Percentiles rank a stretch among this genome's conserved stretches.
Conservation (phyloP, 2,888 invertebrate genomes). For the Pardosa pseudoannulata region DNA sequence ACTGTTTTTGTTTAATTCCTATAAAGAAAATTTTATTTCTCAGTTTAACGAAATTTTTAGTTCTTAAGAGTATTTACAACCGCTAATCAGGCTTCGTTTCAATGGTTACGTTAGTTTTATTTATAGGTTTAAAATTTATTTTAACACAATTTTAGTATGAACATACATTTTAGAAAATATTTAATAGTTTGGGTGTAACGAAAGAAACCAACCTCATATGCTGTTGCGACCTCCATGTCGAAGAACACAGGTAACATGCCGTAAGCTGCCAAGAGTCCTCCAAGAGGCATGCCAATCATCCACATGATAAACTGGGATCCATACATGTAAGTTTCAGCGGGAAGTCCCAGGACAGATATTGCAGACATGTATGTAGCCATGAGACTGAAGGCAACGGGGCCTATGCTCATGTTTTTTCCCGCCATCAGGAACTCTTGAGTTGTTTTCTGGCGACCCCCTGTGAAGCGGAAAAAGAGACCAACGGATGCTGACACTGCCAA, state of each 20-base stretch:
- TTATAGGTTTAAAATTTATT: too few species aligned
- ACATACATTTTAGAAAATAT: too few species aligned
- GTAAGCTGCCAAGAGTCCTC: constrained; percentile 86
- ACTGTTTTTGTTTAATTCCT: too few species aligned
- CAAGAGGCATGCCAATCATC: constrained; percentile 85
- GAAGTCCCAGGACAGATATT: constrained; percentile 83
- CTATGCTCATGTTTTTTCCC: constrained; percentile 86
- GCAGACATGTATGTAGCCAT: constrained; percentile 97
- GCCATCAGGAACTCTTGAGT: constrained; percentile 84
- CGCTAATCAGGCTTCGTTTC: too few species aligned
- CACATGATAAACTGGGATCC: constrained; percentile 88
- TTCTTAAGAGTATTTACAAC: too few species aligned
- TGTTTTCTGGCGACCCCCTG: constrained; percentile 90
- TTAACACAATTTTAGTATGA: too few species aligned
- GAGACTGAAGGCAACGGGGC: constrained; percentile 89
- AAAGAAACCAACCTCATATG: constrained; percentile 78
- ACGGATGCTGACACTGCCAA: constrained; percentile 76
- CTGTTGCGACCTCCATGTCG: constrained; percentile 87
- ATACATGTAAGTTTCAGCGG: constrained; percentile 89
- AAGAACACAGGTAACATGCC: constrained; percentile 91
- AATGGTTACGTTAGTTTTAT: too few species aligned
- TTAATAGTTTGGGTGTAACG: too few species aligned
- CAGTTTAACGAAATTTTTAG: too few species aligned
- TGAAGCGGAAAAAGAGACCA: constrained; percentile 89
- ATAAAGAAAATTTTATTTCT: too few species aligned